Evolutionary conservation across 2,888 invertebrate genomes (phyloP).

Genomic region (Petrophora chlorosata): DNA sequence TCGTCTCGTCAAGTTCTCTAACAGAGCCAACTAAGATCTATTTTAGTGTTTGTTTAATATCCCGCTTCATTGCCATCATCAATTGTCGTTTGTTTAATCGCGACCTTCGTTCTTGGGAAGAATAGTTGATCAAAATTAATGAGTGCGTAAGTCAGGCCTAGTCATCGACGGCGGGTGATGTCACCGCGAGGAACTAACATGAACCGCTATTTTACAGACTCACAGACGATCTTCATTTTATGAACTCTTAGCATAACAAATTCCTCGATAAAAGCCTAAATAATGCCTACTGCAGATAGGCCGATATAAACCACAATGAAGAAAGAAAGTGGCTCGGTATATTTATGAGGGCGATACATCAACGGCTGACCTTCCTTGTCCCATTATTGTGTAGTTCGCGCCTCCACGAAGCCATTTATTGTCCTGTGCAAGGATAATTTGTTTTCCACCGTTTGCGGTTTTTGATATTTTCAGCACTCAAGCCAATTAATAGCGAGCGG

Average conservation of each 20-base stretch:
- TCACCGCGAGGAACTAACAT: conserved; percentile 34
- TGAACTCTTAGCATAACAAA: neutral
- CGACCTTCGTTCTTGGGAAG: conserved; percentile 23
- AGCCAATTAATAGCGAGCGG: conserved; percentile 35
- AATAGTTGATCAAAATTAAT: conserved; percentile 37
- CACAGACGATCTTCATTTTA: too few species aligned
- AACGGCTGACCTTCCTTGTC: conserved; percentile 49
- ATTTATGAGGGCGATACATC: conserved; percentile 49
- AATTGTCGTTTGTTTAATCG: conserved; percentile 11
- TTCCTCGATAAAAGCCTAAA: conserved; percentile 10
- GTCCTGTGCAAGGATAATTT: conserved; percentile 41
- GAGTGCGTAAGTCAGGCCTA: conserved; percentile 25
- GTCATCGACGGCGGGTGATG: conserved; percentile 37
- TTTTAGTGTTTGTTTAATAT: conserved; percentile 10
- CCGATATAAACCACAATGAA: conserved; percentile 7
- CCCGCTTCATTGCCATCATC: conserved; percentile 11
- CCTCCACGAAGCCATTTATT: conserved; percentile 44
- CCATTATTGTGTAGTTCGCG: conserved; percentile 54
- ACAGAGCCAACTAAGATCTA: conserved; percentile 6
- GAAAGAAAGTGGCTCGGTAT: conserved; percentile 25
- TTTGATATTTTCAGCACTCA: conserved; percentile 35
- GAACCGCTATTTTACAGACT: conserved; percentile 15
- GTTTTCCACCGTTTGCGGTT: conserved; percentile 49
- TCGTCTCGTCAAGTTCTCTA: conserved; percentile 2
- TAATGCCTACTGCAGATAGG: conserved; percentile 3